Base-by-base conservation (phyloP, 2,113 vertebrate species). In the Bufo gargarizans region DNA sequence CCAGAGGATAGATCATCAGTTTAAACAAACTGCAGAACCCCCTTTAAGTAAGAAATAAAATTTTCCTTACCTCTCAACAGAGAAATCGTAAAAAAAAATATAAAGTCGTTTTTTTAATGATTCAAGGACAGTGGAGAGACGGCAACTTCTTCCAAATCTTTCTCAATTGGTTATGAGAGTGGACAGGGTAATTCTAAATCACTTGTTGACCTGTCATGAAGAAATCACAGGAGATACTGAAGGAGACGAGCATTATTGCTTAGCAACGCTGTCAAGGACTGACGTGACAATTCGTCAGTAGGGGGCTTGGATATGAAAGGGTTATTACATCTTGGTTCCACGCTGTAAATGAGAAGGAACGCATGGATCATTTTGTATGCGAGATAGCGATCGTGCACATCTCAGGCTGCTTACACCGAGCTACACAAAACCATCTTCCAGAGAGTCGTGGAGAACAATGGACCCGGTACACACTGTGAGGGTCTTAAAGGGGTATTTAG, bases 201-300 rank as follows among this genome's bases (percentile, higher is more conserved):
- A 17, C 78, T 80, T 43, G 78, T 55, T 80, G 78, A 80, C 78
- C 78, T 80, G 78, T 80, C 78, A 80, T 58, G 78, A 80, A 43
- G 50, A 80, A 55, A 43, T 80, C 78, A 43, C 55, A 33, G 78
- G 11, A 59, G 78, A 80, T 59, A 59, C 49, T 33, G n/a, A n/a
- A 56, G 77, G n/a, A 79, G 11, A 20, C 50, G 77, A 74, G 50
- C 77, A 12, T 22, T 56, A 79, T 33, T 33, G 33, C 33, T 33
- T 33, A 33, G 33, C 33, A 33, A 33, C 78, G 56, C 13, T 61
- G 4, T 61, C 79, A 81, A 58, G 79, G 56, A 45, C 56, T 45
- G 79, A n/a, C 79, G 22, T 43, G 55, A 81, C n/a, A 14, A 61
- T 61, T 17, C 58, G 14, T 33, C 33, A 45, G 14, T 20, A 61